Evolutionary conservation across 2,797 vertebrate genomes (phyloP).

Genomic region (Spinus pinus): DNA sequence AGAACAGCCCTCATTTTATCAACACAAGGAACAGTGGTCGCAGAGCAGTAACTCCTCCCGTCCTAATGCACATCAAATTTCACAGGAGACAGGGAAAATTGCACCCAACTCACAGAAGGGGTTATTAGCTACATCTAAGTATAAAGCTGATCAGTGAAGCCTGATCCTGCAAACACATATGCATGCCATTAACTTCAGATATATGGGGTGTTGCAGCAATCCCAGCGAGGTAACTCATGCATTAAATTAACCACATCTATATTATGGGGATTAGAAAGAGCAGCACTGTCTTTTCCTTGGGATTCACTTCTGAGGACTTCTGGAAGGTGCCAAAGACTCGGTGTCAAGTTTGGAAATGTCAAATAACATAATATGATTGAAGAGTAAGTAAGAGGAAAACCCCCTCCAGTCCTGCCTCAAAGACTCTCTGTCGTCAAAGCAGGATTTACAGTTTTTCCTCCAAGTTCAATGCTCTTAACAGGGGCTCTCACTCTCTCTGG

Average conservation of each 20-base stretch:
- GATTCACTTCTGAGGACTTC: neutral
- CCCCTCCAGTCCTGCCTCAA: neutral
- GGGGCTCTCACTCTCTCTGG: neutral
- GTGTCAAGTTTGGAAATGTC: neutral
- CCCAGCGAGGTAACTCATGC: neutral
- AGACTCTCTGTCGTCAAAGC: neutral
- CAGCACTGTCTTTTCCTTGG: neutral
- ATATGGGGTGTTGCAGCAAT: neutral
- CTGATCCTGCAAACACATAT: neutral
- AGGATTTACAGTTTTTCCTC: neutral
- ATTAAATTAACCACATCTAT: neutral
- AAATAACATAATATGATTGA: neutral
- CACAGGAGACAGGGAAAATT: neutral
- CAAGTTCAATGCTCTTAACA: fast-evolving
- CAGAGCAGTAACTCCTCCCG: neutral
- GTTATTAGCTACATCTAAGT: neutral
- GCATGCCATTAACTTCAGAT: neutral
- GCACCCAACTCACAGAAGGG: neutral
- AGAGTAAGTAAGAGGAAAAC: neutral
- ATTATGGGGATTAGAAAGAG: neutral
- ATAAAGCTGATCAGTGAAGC: neutral
- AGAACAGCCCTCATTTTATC: neutral
- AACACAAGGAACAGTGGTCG: neutral
- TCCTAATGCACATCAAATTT: neutral
- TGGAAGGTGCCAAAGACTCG: neutral